Base-by-base conservation (phyloP, 2,797 vertebrate genomes). In the Falco peregrinus region DNA sequence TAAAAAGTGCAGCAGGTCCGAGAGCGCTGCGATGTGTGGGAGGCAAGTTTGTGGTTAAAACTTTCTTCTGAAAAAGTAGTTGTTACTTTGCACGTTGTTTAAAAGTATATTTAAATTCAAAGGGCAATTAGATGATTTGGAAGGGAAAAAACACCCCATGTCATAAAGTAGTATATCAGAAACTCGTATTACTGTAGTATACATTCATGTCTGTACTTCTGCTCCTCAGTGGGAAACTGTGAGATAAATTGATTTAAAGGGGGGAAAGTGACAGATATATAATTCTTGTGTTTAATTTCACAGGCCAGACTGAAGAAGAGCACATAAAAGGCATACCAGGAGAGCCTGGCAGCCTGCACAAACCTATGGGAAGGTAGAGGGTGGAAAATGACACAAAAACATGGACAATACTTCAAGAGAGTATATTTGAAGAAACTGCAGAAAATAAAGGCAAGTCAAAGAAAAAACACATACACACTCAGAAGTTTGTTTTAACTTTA, bases 111-210 rank as follows among this genome's bases (percentile, higher is more conserved):
- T 68, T 73, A 51, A 69, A 82, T 87, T 84, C 31, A 57, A 73
- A 22, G 19, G 21, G 10, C 8, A n/a, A 13, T 57, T n/a, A 76
- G 29, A 35, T 61, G 5, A 41, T 82, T 21, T 4, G 6, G 28
- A 3, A 3, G 0, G 41, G 41, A 41, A 18, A 64, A 68, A 7
- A 11, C 25, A 5, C 4, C 0, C 19, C 5, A 10, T 3, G 3
- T 59, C 21, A 6, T 60, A 51, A 89, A n/a, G 11, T 35, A 68
- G 18, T 2, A 1, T 9, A 24, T 60, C 3, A 11, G 51, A 84
- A 75, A 67, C 59, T 81, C 6, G 3, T 68, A 28, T 47, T 69
- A 24, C 65, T 79, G 78, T 75, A 31, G 3, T 22, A 20, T 37
- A 16, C 3, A 5, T 41, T 75, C n/a, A 63, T 78, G 13, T 53